These are phyloP conservation scores for Alouatta palliata DNA, from an alignment of 2,113 vertebrate genomes.

Conservation along the genomic window DNA sequence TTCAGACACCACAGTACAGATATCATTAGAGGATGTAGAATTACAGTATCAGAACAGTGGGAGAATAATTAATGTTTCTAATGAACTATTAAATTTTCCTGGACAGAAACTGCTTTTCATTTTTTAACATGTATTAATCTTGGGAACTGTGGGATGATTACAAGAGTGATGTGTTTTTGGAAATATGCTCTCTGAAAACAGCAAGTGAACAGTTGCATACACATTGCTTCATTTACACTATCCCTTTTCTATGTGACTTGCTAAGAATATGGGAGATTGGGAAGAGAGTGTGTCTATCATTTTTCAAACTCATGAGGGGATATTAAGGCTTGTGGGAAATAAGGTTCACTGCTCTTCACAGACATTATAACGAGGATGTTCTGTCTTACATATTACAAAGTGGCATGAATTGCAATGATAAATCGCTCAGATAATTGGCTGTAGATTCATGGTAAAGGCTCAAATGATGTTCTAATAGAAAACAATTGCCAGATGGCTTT, in stretches of 20 bases:
- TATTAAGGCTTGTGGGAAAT: constrained; percentile 58
- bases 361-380: constrained; percentile 38
- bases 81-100: constrained; percentile 71
- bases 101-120: constrained; percentile 52
- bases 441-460: constrained; percentile 15
- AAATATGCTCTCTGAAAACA: constrained; percentile 57
- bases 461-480: constrained; percentile 43
- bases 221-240: constrained; percentile 52
- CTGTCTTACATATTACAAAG: constrained; percentile 53
- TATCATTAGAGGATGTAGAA: constrained; percentile 65
- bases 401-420: constrained; percentile 40
- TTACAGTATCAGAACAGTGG: constrained; percentile 50
- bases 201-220: constrained; percentile 34
- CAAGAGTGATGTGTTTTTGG: constrained; percentile 64
- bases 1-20: constrained; percentile 58
- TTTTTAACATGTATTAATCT: constrained; percentile 64
- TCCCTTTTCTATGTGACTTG: constrained; percentile 44
- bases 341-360: constrained; percentile 36
- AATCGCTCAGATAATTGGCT: constrained; percentile 62
- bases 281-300: neutral
- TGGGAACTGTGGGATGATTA: constrained; percentile 53
- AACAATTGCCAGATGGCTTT: constrained; percentile 58
- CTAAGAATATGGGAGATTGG: constrained; percentile 42
- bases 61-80: constrained; percentile 73
- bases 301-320: constrained; percentile 52